phyloP scores from a whole-genome alignment of 2,797 vertebrate species.

The Pseudochirops corinnae region DNA sequence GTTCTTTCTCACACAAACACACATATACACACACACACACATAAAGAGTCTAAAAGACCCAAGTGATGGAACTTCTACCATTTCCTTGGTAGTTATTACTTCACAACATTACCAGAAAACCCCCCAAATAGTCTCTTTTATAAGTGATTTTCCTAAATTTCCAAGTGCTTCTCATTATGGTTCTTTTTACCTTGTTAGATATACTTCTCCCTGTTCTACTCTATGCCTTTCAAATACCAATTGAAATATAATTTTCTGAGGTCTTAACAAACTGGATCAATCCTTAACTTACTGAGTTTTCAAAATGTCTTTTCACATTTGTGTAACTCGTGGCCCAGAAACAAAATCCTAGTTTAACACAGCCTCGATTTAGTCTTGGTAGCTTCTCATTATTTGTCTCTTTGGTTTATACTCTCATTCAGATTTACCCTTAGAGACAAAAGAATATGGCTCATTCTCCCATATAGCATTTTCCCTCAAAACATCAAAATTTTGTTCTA shows the following conservation, averaged over 20 bases:
- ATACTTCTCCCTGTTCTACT: constrained; percentile 43
- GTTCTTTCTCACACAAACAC: not conserved
- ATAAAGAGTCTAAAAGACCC: constrained; percentile 53
- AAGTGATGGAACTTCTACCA: constrained; percentile 54
- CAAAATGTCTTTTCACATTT: not conserved
- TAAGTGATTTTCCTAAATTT: constrained; percentile 34
- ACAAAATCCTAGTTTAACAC: not conserved
- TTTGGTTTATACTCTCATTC: not conserved
- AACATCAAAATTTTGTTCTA: not conserved
- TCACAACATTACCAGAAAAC: constrained; percentile 37
- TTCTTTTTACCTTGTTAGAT: constrained; percentile 43
- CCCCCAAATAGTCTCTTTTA: constrained; percentile 8
- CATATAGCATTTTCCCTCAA: not conserved
- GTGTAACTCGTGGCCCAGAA: constrained; percentile 13
- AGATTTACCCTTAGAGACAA: not conserved
- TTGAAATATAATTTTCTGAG: constrained; percentile 19
- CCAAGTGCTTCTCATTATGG: constrained; percentile 35
- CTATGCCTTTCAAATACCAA: constrained; percentile 58
- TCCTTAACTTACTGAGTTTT: constrained; percentile 31
- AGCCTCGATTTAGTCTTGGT: constrained; percentile 26
- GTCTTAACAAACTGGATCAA: constrained; percentile 42
- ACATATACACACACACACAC: constrained; percentile 53
- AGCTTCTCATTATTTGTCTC: not conserved
- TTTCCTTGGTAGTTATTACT: constrained; percentile 17
- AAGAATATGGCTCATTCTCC: not conserved